Evolutionary conservation across 92 coral and sea anemone genomes (phyloP).

Genomic region (Palythoa grandiflora): DNA sequence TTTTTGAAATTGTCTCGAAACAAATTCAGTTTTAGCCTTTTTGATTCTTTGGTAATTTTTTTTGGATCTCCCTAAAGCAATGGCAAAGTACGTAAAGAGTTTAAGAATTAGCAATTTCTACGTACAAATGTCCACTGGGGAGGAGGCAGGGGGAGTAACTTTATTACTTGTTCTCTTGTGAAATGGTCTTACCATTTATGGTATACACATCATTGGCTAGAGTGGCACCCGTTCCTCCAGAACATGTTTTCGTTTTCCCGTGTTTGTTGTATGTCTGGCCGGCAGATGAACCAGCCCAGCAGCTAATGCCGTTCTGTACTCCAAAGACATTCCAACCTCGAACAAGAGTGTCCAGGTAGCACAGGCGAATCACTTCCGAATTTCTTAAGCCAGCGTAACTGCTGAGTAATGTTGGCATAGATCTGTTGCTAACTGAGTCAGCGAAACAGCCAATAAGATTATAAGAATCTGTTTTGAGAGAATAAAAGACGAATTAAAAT

Average conservation of each 20-base stretch:
- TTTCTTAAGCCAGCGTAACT: conserved; percentile 14
- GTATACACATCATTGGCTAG: conserved; percentile 11
- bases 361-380: conserved; percentile 27
- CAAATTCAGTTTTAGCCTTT: too few species aligned
- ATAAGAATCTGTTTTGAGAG: conserved; percentile 10
- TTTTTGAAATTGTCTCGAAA: too few species aligned
- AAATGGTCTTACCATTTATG: conserved; percentile 23
- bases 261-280: conserved; percentile 15
- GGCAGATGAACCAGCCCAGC: conserved; percentile 13
- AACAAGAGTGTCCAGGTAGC: conserved; percentile 13
- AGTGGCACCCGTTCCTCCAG: conserved; percentile 1
- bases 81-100: too few species aligned
- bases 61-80: too few species aligned
- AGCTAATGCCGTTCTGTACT: conserved; percentile 13
- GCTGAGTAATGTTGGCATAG: background rate
- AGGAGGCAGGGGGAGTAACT: too few species aligned
- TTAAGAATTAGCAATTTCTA: too few species aligned
- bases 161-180: background rate
- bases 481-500: background rate
- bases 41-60: too few species aligned
- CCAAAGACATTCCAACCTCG: conserved; percentile 14
- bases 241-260: conserved; percentile 15
- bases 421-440: background rate
- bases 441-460: conserved; percentile 4
- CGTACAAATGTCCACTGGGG: too few species aligned